These are phyloP conservation scores for Calonectris borealis DNA, from an alignment of 2,113 vertebrate genomes.

Conservation along the genomic window DNA sequence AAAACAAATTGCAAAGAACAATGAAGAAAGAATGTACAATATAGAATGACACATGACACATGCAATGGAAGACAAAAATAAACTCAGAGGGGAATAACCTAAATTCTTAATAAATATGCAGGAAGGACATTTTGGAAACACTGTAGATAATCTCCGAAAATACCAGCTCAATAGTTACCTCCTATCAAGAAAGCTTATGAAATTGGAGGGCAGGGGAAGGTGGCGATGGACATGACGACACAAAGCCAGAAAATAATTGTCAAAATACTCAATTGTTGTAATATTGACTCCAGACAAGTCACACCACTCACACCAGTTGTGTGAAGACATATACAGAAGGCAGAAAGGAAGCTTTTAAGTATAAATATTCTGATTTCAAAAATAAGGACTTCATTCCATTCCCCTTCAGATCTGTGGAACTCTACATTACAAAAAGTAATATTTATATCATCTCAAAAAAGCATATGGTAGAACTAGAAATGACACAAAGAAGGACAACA, in stretches of 20 bases:
- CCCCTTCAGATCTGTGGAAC: background rate
- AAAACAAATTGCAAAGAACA: background rate
- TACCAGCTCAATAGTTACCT: background rate
- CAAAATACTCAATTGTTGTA: background rate
- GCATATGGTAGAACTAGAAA: background rate
- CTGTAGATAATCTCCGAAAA: background rate
- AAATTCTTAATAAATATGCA: background rate
- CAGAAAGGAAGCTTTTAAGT: background rate
- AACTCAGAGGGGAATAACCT: background rate
- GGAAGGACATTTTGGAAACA: background rate
- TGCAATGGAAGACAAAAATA: background rate
- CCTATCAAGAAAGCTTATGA: background rate
- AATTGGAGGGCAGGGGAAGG: too few relatives aligned
- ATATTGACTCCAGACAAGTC: background rate
- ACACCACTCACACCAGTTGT: background rate
- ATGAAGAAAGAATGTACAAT: background rate
- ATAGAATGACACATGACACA: background rate
- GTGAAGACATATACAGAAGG: background rate
- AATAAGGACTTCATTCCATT: background rate
- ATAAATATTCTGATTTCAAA: background rate
- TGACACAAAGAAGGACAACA: background rate
- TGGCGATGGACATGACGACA: rapidly evolving
- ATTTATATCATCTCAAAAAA: background rate
- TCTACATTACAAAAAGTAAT: background rate
- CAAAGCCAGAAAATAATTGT: background rate